These are phyloP conservation scores for Proterorhinus semilunaris DNA, from an alignment of 2,113 vertebrate genomes.

Conservation along the genomic window DNA sequence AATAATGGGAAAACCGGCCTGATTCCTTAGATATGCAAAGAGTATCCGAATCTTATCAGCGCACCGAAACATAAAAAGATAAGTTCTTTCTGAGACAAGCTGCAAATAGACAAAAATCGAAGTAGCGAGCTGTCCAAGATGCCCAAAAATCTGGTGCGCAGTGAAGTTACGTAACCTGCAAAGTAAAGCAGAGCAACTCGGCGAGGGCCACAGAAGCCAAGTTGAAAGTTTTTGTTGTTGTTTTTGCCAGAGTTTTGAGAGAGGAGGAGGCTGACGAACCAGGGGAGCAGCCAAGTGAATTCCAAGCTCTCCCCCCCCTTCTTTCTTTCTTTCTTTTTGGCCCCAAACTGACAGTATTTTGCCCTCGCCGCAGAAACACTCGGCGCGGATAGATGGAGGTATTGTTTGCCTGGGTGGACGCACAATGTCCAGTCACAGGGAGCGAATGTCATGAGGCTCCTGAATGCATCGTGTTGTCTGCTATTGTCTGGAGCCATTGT, in stretches of 20 bases:
- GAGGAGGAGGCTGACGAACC: not conserved
- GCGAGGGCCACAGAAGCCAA: constrained; percentile 9
- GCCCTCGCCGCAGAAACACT: not conserved
- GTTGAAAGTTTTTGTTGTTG: constrained; percentile 8
- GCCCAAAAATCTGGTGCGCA: constrained; percentile 19
- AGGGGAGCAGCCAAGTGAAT: not conserved
- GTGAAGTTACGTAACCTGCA: constrained; percentile 49
- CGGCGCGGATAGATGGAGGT: constrained; percentile 17
- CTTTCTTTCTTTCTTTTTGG: not conserved
- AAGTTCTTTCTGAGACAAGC: not conserved
- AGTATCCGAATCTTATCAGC: not conserved
- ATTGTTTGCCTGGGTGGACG: constrained; percentile 39
- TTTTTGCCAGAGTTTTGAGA: constrained; percentile 6
- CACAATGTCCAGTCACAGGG: constrained; percentile 44
- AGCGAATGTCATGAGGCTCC: constrained; percentile 49
- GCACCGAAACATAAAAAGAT: not conserved
- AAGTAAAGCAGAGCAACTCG: not conserved
- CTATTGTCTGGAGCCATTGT: constrained; percentile 52
- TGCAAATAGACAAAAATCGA: constrained; percentile 17
- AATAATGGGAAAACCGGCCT: too few species aligned
- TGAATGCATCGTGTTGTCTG: constrained; percentile 65
- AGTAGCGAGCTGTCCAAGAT: constrained; percentile 12
- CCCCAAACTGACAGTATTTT: not conserved
- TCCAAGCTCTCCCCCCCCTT: not conserved
- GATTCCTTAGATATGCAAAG: too few species aligned